Evolutionary conservation across 2,888 invertebrate genomes (phyloP).

Genomic region (Papilio elwesi): DNA sequence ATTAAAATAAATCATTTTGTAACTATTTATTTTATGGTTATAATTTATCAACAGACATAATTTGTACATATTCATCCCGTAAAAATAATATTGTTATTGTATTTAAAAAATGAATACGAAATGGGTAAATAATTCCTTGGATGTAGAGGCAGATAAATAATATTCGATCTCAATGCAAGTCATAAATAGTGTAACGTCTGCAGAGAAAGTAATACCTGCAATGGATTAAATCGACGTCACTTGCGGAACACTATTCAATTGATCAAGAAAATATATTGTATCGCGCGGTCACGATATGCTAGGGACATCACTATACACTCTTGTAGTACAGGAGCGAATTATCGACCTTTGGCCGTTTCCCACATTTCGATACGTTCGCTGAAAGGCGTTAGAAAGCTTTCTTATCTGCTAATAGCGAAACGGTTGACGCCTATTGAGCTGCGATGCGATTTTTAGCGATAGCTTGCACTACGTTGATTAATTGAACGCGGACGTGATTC

Average conservation of each 20-base stretch:
- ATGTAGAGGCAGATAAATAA: constrained; percentile 6
- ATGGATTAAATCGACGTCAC: constrained; percentile 23
- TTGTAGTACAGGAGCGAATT: constrained; percentile 64
- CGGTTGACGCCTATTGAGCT: constrained; percentile 60
- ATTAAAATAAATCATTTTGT: no score
- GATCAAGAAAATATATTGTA: constrained; percentile 20
- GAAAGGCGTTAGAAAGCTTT: constrained; percentile 72
- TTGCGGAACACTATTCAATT: constrained; percentile 10
- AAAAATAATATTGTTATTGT: neutral
- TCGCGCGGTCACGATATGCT: constrained; percentile 12
- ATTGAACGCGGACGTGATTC: constrained; percentile 53
- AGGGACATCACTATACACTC: constrained; percentile 44
- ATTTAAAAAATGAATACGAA: no score
- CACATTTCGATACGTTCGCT: constrained; percentile 61
- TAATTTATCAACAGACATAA: no score
- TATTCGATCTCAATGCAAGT: constrained; percentile 1
- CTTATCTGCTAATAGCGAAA: constrained; percentile 55
- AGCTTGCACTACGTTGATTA: constrained; percentile 63
- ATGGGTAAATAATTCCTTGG: no score
- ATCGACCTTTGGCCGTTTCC: constrained; percentile 71
- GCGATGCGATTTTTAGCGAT: constrained; percentile 71
- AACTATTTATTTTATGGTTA: no score
- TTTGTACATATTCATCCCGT: no score
- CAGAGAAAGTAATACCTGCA: constrained; percentile 16
- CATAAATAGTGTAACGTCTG: constrained; percentile 18